These are phyloP conservation scores for Dasyornis broadbenti DNA, from an alignment of 2,113 vertebrate species.

Conservation along the genomic window DNA sequence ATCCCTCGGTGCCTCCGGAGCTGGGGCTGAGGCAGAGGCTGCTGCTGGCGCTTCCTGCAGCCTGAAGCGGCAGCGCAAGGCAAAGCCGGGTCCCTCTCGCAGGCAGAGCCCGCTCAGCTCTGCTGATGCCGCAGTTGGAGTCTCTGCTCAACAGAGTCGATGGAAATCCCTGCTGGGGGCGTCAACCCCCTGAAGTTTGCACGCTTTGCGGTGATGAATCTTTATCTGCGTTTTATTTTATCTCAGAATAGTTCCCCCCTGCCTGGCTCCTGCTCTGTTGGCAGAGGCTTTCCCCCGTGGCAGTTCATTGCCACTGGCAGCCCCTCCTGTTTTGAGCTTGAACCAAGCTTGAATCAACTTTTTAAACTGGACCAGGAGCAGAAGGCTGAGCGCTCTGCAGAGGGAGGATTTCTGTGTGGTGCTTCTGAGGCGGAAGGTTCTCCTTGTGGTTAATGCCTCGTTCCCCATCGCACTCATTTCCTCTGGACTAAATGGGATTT, in stretches of 20 bases:
- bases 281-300: not conserved
- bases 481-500: constrained; percentile 8
- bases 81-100: not conserved
- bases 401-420: not conserved
- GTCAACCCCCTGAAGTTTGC: not conserved
- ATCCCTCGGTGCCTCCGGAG: not conserved
- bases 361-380: not conserved
- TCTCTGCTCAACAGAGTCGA: not conserved
- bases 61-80: not conserved
- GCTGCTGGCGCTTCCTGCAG: not conserved
- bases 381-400: not conserved
- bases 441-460: not conserved
- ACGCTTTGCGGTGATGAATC: not conserved
- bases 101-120: not conserved
- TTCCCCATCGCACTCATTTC: constrained; percentile 2
- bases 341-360: too few species aligned
- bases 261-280: not conserved
- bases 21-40: not conserved
- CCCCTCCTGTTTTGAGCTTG: not conserved
- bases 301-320: not conserved
- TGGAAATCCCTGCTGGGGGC: not conserved
- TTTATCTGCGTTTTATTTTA: accelerated
- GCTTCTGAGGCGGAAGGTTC: not conserved
- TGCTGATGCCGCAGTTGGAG: not conserved
- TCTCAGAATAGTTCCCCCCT: not conserved